phyloP scores from a whole-genome alignment of 2,113 vertebrate species.

The Passer montanus region DNA sequence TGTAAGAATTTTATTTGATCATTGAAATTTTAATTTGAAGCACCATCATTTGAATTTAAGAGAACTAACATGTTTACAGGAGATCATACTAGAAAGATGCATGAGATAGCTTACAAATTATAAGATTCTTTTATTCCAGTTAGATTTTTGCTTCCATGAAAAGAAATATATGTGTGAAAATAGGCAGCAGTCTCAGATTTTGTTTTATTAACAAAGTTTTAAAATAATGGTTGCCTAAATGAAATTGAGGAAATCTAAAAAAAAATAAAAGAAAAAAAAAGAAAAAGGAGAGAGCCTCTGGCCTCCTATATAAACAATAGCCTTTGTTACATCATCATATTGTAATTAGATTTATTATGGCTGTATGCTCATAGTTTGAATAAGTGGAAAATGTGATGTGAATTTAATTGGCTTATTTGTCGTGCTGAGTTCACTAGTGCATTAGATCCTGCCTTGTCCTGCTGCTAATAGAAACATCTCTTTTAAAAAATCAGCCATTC shows the following conservation, averaged over 20 bases:
- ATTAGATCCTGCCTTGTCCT: neutral
- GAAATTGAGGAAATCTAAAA: neutral
- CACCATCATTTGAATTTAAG: neutral
- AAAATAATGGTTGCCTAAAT: neutral
- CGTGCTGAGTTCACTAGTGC: neutral
- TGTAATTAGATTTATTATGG: conserved; percentile 31
- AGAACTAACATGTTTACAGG: neutral
- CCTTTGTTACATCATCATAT: conserved; percentile 27
- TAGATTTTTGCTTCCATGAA: neutral
- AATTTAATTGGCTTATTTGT: conserved; percentile 36
- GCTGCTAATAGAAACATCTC: neutral
- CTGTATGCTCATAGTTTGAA: neutral
- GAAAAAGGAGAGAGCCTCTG: neutral
- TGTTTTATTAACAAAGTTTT: neutral
- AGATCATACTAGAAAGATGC: neutral
- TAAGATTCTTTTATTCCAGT: neutral
- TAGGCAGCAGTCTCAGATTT: neutral
- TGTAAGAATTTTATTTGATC: neutral
- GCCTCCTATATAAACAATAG: neutral
- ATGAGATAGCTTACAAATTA: neutral
- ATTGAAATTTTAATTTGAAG: conserved; percentile 9
- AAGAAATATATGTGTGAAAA: neutral
- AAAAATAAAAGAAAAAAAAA: no score
- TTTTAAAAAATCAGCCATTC: neutral
- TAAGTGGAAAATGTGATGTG: conserved; percentile 9